phyloP scores from a whole-genome alignment of 2,888 invertebrate species.

The Netelia inedita region DNA sequence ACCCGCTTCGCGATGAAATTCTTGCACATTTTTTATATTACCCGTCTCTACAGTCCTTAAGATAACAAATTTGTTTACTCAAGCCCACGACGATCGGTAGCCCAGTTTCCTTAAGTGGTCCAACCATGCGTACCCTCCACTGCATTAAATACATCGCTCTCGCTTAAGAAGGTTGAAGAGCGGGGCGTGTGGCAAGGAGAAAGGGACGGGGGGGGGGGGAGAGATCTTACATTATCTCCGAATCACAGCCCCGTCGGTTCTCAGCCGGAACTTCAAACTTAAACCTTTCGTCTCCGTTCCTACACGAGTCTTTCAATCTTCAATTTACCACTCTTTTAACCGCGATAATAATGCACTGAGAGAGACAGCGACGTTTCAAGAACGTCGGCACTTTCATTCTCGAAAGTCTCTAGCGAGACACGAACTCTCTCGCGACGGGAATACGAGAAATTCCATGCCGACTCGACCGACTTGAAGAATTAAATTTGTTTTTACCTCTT shows the following conservation, averaged over 20 bases:
- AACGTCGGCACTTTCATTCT: conserved; percentile 48
- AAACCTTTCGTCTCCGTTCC: conserved; percentile 21
- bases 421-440: conserved; percentile 10
- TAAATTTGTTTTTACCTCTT: background rate
- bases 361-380: conserved; percentile 20
- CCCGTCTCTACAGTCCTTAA: no score
- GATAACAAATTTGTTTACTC: no score
- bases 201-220: no score
- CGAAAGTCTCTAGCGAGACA: conserved; percentile 31
- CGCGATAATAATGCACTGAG: background rate
- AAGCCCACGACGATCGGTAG: no score
- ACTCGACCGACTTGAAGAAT: background rate
- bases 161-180: no score
- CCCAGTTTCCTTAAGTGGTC: no score
- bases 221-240: background rate
- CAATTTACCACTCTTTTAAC: conserved; percentile 29
- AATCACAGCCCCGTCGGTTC: background rate
- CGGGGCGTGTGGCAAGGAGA: no score
- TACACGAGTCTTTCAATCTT: conserved; percentile 8
- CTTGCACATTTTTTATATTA: no score
- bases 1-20: no score
- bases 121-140: no score
- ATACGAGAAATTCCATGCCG: background rate
- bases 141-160: no score
- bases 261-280: conserved; percentile 5